A percentile compares a stretch with the other conserved stretches of the same genome.
These are phyloP conservation scores for Anguilla japonica DNA, from an alignment of 2,113 vertebrate genomes.

Conservation along the genomic window DNA sequence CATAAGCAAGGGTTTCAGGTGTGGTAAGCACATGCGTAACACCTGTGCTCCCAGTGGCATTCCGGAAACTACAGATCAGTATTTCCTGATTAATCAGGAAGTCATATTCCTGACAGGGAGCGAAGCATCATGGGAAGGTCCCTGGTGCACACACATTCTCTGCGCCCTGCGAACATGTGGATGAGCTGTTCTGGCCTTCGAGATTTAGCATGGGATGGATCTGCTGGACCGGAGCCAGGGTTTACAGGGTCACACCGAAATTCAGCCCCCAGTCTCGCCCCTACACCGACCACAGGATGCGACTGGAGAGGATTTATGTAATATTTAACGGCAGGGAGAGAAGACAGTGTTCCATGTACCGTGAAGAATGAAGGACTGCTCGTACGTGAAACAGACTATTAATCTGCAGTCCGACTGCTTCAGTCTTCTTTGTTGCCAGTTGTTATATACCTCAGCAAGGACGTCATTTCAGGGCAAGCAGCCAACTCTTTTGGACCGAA, in stretches of 20 bases:
- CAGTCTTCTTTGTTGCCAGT: neutral
- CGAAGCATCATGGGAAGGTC: neutral
- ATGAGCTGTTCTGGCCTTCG: neutral
- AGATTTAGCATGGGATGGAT: neutral
- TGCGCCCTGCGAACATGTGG: neutral
- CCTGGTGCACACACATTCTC: neutral
- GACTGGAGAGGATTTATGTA: neutral
- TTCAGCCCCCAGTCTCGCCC: neutral
- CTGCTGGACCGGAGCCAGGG: neutral
- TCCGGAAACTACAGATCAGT: too few relatives aligned
- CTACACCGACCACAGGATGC: neutral
- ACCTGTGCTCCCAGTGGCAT: neutral
- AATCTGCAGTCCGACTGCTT: neutral
- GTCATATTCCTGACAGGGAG: neutral
- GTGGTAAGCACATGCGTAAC: neutral
- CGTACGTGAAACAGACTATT: neutral
- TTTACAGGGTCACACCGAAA: neutral
- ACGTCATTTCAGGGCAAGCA: too few relatives aligned
- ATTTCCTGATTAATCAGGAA: too few relatives aligned
- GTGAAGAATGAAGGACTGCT: neutral
- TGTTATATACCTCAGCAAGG: neutral
- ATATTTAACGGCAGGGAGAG: neutral
- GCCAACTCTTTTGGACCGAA: too few relatives aligned
- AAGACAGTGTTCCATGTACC: conserved; percentile 26
- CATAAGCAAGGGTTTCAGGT: too few relatives aligned